These are phyloP conservation scores for Mimachlamys varia DNA, from an alignment of 2,888 invertebrate species.

Conservation along the genomic window DNA sequence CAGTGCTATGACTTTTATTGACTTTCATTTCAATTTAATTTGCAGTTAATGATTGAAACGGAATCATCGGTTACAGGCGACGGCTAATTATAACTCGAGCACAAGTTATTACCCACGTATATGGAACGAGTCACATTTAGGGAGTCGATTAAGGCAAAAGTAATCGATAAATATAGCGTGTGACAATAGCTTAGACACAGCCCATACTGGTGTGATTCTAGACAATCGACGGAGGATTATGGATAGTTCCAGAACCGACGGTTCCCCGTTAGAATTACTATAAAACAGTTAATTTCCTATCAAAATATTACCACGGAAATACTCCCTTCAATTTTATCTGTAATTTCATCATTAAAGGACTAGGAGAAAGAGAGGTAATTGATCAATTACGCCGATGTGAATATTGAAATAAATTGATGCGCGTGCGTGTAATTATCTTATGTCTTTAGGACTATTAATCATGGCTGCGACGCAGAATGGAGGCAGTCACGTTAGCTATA, in stretches of 20 bases:
- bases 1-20: constrained; percentile 28
- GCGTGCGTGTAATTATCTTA: constrained; percentile 52
- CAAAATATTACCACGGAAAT: constrained; percentile 56
- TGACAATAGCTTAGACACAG: constrained; percentile 18
- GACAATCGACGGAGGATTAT: constrained; percentile 23
- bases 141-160: constrained; percentile 19
- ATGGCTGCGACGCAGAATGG: constrained; percentile 37
- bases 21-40: constrained; percentile 36
- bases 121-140: constrained; percentile 29
- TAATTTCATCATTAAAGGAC: constrained; percentile 57
- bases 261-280: constrained; percentile 52
- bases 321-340: constrained; percentile 55
- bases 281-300: constrained; percentile 58
- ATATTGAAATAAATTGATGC: constrained; percentile 57
- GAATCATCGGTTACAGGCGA: constrained; percentile 25
- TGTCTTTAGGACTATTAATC: constrained; percentile 45
- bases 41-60: constrained; percentile 36
- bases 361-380: constrained; percentile 57
- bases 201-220: constrained; percentile 22
- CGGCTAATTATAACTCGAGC: constrained; percentile 36
- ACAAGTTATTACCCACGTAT: constrained; percentile 10
- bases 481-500: constrained; percentile 26
- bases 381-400: constrained; percentile 53
- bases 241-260: constrained; percentile 36
- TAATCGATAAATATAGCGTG: constrained; percentile 34